phyloP scores from a whole-genome alignment of 2,113 vertebrate genomes.

The Syngnathus scovelli region DNA sequence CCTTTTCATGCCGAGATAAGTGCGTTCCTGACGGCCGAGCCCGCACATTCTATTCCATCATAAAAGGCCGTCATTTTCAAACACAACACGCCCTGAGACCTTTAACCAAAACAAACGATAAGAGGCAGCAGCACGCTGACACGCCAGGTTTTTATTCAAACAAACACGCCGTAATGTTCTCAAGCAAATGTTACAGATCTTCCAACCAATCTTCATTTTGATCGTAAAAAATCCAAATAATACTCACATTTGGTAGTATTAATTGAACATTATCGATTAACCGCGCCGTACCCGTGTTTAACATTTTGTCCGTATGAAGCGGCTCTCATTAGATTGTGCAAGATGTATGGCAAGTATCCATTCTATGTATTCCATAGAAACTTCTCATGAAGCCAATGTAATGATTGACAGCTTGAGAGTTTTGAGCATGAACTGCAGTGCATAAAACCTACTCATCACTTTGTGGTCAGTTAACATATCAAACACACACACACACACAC shows the following conservation, averaged over 20 bases:
- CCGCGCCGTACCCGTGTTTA: not conserved
- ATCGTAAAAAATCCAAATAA: slow-evolving; percentile 57
- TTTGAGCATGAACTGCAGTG: not conserved
- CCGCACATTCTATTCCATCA: slow-evolving; percentile 36
- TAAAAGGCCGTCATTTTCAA: slow-evolving; percentile 20
- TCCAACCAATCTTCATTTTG: slow-evolving; percentile 11
- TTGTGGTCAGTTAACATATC: slow-evolving; percentile 2
- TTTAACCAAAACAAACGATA: slow-evolving; percentile 21
- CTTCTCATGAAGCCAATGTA: not conserved
- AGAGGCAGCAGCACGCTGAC: slow-evolving; percentile 30
- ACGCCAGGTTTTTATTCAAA: slow-evolving; percentile 58
- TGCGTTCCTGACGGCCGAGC: slow-evolving; percentile 10
- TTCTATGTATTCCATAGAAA: not conserved
- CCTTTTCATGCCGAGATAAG: slow-evolving; percentile 16
- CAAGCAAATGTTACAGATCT: not conserved
- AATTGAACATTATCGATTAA: not conserved
- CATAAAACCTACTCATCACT: not conserved
- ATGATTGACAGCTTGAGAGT: not conserved
- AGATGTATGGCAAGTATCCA: not conserved
- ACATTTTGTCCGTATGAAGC: not conserved
- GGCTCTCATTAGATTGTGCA: not conserved
- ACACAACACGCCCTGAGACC: not conserved
- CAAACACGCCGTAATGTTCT: slow-evolving; percentile 39
- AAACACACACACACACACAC: slow-evolving; percentile 6
- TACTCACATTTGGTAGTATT: not conserved